Percentiles rank a stretch among this genome's conserved stretches.
Evolutionary conservation across 1,140 invertebrate genomes (phyloP).

Genomic region (Cyrtorhinus lividipennis): DNA sequence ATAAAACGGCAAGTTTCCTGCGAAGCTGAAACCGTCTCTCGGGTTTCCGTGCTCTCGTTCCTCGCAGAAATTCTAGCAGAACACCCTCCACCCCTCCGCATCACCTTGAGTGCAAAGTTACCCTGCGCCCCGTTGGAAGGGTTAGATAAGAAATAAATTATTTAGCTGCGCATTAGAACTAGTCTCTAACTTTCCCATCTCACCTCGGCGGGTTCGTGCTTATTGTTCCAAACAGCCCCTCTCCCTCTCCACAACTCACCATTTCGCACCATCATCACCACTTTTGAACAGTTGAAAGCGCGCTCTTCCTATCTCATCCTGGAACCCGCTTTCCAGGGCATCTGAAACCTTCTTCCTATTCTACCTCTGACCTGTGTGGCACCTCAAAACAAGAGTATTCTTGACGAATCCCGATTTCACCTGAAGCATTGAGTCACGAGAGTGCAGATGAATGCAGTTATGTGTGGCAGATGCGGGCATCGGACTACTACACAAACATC

Average conservation of each 20-base stretch:
- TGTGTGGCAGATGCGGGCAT: too few species aligned
- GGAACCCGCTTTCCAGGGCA: too few species aligned
- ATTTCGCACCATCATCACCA: neutral
- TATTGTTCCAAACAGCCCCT: neutral
- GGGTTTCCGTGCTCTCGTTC: neutral
- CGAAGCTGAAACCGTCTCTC: neutral
- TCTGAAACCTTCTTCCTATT: too few species aligned
- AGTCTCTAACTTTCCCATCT: slow-evolving; percentile 1
- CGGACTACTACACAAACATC: too few species aligned
- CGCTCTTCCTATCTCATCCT: too few species aligned
- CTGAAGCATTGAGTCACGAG: too few species aligned
- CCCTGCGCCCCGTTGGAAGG: neutral
- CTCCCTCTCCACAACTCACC: neutral
- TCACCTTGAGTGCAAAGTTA: slow-evolving; percentile 1
- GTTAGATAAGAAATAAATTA: slow-evolving; percentile 9
- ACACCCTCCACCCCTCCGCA: neutral
- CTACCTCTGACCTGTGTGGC: too few species aligned
- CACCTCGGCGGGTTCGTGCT: slow-evolving; percentile 1
- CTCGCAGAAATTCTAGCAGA: too few species aligned
- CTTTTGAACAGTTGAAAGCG: neutral
- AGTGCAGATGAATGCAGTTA: too few species aligned
- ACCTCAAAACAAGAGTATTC: too few species aligned
- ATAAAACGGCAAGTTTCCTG: slow-evolving; percentile 3
- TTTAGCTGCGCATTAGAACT: slow-evolving; percentile 2
- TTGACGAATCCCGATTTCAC: too few species aligned